Evolutionary conservation across 2,888 invertebrate genomes (phyloP), one percentile per base, ranked within the genome.

Genomic region (Imbricaverruca yamaguchii): DNA sequence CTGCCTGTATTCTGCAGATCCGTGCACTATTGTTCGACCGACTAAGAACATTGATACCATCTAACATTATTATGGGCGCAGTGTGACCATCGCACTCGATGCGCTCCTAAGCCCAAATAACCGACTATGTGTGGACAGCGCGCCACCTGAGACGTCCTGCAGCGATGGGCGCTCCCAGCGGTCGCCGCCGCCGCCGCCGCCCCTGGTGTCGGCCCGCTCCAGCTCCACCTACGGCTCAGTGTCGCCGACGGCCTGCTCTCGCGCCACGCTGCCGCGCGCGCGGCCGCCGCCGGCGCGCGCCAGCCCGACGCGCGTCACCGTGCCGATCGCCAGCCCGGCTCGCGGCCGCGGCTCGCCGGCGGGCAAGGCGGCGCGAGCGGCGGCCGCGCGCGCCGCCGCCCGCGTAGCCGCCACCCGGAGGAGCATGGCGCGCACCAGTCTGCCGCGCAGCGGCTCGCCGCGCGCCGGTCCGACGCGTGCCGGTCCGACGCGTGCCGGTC

Each of bases 321-420:
- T 74, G 53, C 74, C 74, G 39, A 15, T 18, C 39, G 74, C 53
- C 18, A 53, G 53, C 7, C 74, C 74, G 53, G 53, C 74, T 15
- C 74, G 74, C 18, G 53, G 74, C 18, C 74, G 74, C 8, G 12
- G 39, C 53, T 53, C 18, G 18, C 74, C 74, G 53, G 53, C 74
- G 53, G 2, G 53, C 8, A 53, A 53, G 21, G 53, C 6, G 53
- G 74, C 74, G 8, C 74, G 74, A 10, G 74, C 74, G 23, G 74
- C 74, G 11, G 74, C 74, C 74, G 74, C 74, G 53, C 74, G 74
- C 74, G 74, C 74, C 21, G 74, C 74, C 53, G 74, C 74, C 39
- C 15, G 74, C 0, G 74, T 74, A 53, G 74, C 74, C 18, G 74
- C 74, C 53, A 53, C 15, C 53, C 21, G 65, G 12, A n/a, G 23